Evolutionary conservation across 2,113 vertebrate genomes (phyloP).

Genomic region (Oostethus manadensis): DNA sequence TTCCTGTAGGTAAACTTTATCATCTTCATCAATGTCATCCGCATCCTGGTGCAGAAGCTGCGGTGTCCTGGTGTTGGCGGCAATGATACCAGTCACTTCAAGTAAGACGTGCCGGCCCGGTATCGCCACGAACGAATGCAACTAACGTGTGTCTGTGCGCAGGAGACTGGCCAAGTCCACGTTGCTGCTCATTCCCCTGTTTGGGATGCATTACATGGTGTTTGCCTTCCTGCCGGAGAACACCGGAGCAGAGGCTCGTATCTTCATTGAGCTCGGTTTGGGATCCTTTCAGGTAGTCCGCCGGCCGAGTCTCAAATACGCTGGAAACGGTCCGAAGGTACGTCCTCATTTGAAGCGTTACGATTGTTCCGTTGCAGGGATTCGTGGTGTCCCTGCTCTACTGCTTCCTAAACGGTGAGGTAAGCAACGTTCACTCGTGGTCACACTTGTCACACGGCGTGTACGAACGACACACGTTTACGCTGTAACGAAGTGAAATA

Average conservation of each 20-base stretch:
- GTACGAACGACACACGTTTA: too few relatives aligned
- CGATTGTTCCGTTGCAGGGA: slow-evolving; percentile 63
- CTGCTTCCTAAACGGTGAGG: slow-evolving; percentile 92
- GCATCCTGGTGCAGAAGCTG: slow-evolving; percentile 91
- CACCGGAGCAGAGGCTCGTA: slow-evolving; percentile 75
- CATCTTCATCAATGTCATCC: slow-evolving; percentile 89
- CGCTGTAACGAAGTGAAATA: too few relatives aligned
- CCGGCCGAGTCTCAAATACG: background rate
- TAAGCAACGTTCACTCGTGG: slow-evolving; percentile 54
- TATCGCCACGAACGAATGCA: background rate
- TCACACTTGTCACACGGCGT: too few relatives aligned
- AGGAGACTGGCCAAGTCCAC: slow-evolving; percentile 93
- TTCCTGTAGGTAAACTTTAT: slow-evolving; percentile 83
- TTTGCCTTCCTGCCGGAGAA: slow-evolving; percentile 89
- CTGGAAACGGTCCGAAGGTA: background rate
- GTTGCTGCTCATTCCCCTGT: slow-evolving; percentile 90
- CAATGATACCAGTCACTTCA: slow-evolving; percentile 72
- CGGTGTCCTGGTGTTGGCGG: slow-evolving; percentile 86
- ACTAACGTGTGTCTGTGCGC: background rate
- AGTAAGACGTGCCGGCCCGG: slow-evolving; percentile 48
- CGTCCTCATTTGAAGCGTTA: background rate
- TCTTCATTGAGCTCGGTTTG: slow-evolving; percentile 86
- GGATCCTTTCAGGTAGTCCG: slow-evolving; percentile 84
- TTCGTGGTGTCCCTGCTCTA: slow-evolving; percentile 87
- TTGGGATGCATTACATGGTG: slow-evolving; percentile 90